Base-by-base conservation (phyloP, 2,888 invertebrate genomes). In the Muscina levida region DNA sequence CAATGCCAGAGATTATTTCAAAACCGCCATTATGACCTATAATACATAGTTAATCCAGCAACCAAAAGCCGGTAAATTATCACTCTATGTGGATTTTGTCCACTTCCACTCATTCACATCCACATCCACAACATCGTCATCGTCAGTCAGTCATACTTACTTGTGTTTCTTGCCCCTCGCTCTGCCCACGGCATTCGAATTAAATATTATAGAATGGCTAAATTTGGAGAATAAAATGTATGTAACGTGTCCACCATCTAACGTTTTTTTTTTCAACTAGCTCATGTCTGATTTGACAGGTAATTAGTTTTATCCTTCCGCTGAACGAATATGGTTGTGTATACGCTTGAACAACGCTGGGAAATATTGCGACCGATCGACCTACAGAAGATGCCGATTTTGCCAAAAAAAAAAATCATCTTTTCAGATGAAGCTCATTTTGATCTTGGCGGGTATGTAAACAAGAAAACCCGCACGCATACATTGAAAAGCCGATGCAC, bases 201-300 rank as follows among this genome's bases (percentile, higher is more conserved):
- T 76, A 71, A 70, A 70, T 53, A 79, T n/a, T 82, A 73, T 79
- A 82, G 79, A 73, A 82, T 79, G 76, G 71, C 77, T 82, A 68
- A 82, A 76, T 79, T 82, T 73, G n/a, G n/a, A n/a, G n/a, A n/a
- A n/a, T n/a, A n/a, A n/a, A n/a, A n/a, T n/a, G n/a, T n/a, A n/a
- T n/a, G n/a, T n/a, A n/a, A n/a, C n/a, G n/a, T n/a, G n/a, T n/a
- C n/a, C n/a, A n/a, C n/a, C n/a, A n/a, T n/a, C n/a, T n/a, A n/a
- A 72, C 71, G 53, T 67, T 56, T 73, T 73, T 70, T 67, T 39
- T 39, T 62, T 17, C 76, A 68, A 72, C 67, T 72, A 68, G 24
- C 44, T 42, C 15, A 19, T 62, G 62, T 46, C 37, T 13, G 26
- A 31, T 15, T 72, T 42, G n/a, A n/a, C 4, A 4, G 4, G 37